phyloP scores from a whole-genome alignment of 2,113 vertebrate genomes.

The Colius striatus region DNA sequence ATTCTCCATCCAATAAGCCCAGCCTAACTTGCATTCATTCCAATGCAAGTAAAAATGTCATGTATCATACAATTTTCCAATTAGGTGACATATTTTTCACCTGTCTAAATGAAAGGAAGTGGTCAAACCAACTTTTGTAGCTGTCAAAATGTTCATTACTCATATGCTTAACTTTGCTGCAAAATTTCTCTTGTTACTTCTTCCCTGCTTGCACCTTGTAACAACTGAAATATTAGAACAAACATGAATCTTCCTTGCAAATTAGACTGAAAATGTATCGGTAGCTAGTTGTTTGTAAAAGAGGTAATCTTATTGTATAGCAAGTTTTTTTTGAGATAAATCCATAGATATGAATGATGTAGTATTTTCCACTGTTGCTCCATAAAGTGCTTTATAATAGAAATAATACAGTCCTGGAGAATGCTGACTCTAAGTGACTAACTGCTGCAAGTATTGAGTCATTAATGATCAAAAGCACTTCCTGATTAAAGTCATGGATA shows the following conservation, averaged over 20 bases:
- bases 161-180: background rate
- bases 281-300: background rate
- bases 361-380: background rate
- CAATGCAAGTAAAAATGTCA: background rate
- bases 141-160: background rate
- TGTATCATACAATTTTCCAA: background rate
- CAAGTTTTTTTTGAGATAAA: background rate
- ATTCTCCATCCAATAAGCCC: background rate
- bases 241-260: background rate
- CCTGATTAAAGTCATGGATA: background rate
- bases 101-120: background rate
- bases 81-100: background rate
- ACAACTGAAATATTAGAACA: background rate
- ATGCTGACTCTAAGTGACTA: background rate
- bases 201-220: background rate
- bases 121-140: background rate
- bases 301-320: rapidly evolving
- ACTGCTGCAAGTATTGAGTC: background rate
- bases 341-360: background rate
- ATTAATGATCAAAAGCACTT: background rate
- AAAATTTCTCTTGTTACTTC: background rate
- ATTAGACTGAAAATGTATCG: background rate
- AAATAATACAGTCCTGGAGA: background rate
- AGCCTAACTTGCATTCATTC: background rate
- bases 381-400: background rate